Conservation (phyloP, 2,113 vertebrate species). For the Cromileptes altivelis region DNA sequence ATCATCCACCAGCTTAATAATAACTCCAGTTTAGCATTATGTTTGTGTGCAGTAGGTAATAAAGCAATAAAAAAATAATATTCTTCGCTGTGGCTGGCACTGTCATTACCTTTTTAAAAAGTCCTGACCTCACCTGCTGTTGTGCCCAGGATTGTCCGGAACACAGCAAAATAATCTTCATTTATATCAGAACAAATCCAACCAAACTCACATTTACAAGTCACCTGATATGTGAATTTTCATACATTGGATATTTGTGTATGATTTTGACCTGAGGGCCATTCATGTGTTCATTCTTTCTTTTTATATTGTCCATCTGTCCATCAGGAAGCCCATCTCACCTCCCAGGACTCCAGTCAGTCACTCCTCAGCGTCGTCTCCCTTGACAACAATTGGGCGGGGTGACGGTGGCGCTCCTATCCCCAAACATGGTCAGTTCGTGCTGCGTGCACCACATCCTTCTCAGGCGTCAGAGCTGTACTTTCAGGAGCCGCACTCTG, state of each 20-base stretch:
- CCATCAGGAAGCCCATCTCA: constrained; percentile 79
- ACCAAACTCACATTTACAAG: constrained; percentile 11
- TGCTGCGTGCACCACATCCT: constrained; percentile 89
- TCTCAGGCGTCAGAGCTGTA: constrained; percentile 89
- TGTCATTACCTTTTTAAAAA: no score
- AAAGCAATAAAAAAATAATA: no score
- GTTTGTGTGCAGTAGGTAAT: not conserved
- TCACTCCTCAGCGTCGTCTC: constrained; percentile 87
- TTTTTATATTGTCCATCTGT: constrained; percentile 33
- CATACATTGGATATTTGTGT: not conserved
- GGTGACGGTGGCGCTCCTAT: constrained; percentile 85
- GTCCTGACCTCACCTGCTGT: no score
- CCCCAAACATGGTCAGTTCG: constrained; percentile 88
- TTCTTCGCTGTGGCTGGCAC: no score
- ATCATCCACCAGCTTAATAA: not conserved
- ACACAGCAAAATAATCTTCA: no score
- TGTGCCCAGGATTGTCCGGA: no score
- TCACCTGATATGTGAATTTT: not conserved
- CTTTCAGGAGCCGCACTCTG: constrained; percentile 91
- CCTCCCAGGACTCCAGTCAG: constrained; percentile 91
- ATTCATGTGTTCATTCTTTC: not conserved
- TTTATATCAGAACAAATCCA: not conserved
- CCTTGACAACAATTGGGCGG: constrained; percentile 84
- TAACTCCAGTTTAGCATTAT: not conserved
- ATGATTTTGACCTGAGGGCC: not conserved